Evolutionary conservation across 2,888 invertebrate species (phyloP), one percentile per base, ranked within the genome.

Genomic region (Pecten maximus): DNA sequence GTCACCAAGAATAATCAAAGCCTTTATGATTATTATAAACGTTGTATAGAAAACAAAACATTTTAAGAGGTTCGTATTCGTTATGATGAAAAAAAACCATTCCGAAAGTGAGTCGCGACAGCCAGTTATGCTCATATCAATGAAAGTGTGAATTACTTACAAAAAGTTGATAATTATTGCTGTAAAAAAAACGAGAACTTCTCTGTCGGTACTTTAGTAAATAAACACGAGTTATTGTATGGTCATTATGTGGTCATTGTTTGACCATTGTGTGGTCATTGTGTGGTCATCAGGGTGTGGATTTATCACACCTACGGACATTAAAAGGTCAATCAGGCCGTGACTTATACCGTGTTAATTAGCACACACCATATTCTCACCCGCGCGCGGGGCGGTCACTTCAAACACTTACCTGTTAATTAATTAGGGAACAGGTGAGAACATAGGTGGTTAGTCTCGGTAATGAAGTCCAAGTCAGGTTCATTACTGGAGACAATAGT

Each of bases 321-420:
- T 28, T 74, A 74, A 74, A 0, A 35, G 74, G 74, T 74, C 74
- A 74, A 74, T 74, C 74, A 15, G 74, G 35, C 74, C 74, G 28
- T 74, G 74, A 74, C 74, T 35, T 74, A 74, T 6, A 28, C 10
- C 10, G 74, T 35, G 74, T 74, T 74, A 74, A 74, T 74, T 74
- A 74, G 3, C 35, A 6, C 12, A 2, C 10, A 35, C 74, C 74
- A 35, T 74, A 74, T 74, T 74, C 74, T 35, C 74, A 35, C 74
- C 74, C 74, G 74, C 74, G 74, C 74, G 74, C 74, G 74, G 74
- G 74, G 74, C 74, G 74, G 74, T 74, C 74, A 74, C 74, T 28
- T 74, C 74, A 74, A 74, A 35, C 10, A 28, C 74, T 74, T 10
- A 35, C 74, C 28, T 35, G 74, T 35, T 74, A 74, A 74, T 74